Percentiles rank a stretch among this genome's conserved stretches.
Evolutionary conservation across 2,113 vertebrate genomes (phyloP).

Genomic region (Montifringilla adamsi): DNA sequence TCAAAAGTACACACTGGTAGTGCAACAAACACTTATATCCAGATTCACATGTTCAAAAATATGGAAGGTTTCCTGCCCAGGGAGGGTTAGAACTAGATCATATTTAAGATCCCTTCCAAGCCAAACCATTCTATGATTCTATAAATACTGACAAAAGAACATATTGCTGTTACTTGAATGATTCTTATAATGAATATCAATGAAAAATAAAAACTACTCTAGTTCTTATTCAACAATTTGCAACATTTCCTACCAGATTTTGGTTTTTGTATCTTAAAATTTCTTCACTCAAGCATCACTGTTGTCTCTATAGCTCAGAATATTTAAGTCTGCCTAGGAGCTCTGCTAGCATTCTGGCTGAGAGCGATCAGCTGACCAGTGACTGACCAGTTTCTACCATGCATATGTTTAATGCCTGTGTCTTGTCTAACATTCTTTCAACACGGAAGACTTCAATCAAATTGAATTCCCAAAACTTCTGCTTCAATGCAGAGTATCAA

Average conservation of each 20-base stretch:
- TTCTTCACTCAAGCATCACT: background rate
- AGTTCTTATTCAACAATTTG: background rate
- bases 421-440: background rate
- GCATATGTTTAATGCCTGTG: background rate
- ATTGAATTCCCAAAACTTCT: background rate
- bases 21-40: background rate
- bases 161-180: fast-evolving
- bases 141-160: background rate
- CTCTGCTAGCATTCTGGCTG: background rate
- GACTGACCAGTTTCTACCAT: background rate
- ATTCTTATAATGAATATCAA: background rate
- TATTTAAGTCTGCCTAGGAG: background rate
- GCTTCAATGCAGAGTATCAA: background rate
- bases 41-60: background rate
- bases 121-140: background rate
- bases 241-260: background rate
- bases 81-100: background rate
- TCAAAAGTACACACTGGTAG: background rate
- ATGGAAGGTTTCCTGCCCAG: background rate
- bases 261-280: background rate
- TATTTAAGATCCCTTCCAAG: background rate
- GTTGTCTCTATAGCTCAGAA: background rate
- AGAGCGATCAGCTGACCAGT: background rate
- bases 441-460: background rate
- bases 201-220: background rate